Evolutionary conservation across 1,140 invertebrate genomes (phyloP).

Genomic region (Popillia japonica): DNA sequence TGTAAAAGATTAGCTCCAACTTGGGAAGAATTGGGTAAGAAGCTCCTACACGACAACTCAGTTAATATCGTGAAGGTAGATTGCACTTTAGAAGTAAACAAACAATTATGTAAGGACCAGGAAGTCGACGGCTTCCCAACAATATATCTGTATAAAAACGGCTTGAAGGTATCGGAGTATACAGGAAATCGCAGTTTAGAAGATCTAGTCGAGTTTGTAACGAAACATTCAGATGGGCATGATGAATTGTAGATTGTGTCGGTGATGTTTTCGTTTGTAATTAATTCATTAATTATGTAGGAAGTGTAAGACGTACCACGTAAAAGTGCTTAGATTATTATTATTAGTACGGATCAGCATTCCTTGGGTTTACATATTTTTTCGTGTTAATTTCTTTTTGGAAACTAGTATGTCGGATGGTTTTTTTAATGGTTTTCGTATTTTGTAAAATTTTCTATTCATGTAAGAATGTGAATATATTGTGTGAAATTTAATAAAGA

Average conservation of each 20-base stretch:
- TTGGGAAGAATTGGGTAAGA: slow-evolving; percentile 75
- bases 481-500: no score
- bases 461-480: no score
- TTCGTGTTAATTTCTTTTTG: no score
- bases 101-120: slow-evolving; percentile 72
- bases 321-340: not conserved
- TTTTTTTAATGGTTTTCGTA: no score
- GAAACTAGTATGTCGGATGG: no score
- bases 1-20: slow-evolving; percentile 75
- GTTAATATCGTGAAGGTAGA: slow-evolving; percentile 77
- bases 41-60: slow-evolving; percentile 64
- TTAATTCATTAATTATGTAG: not conserved
- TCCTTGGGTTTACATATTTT: no score
- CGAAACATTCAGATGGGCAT: slow-evolving; percentile 63
- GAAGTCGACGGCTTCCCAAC: slow-evolving; percentile 76
- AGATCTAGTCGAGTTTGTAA: slow-evolving; percentile 72
- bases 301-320: not conserved
- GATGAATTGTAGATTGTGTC: slow-evolving; percentile 68
- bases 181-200: slow-evolving; percentile 73
- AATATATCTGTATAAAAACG: slow-evolving; percentile 72
- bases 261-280: not conserved
- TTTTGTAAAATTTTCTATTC: no score
- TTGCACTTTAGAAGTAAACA: slow-evolving; percentile 69
- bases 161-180: slow-evolving; percentile 74
- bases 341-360: no score